A percentile compares a stretch with the other conserved stretches of the same genome.
These are phyloP conservation scores for Antitype chi DNA, from an alignment of 2,888 invertebrate genomes.

Conservation along the genomic window DNA sequence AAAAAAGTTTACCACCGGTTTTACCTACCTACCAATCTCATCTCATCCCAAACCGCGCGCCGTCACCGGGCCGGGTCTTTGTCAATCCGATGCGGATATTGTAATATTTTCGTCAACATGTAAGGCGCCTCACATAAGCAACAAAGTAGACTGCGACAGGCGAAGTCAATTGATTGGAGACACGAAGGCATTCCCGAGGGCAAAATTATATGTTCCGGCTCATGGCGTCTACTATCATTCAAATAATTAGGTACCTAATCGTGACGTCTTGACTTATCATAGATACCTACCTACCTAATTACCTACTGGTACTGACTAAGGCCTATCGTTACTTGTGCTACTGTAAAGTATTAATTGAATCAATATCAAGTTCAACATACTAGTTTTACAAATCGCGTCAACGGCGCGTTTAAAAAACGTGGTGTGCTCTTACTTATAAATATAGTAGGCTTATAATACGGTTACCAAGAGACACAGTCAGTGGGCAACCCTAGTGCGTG, in stretches of 20 bases:
- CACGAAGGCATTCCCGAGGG: not conserved
- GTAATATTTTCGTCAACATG: not conserved
- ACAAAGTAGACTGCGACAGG: not conserved
- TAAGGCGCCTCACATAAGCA: not conserved
- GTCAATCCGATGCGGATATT: not conserved
- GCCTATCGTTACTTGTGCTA: not conserved
- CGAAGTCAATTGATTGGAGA: not conserved
- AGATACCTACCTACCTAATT: not conserved
- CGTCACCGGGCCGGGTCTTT: not conserved
- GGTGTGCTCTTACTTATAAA: too few relatives aligned
- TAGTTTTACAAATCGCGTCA: too few relatives aligned
- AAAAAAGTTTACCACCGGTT: not conserved
- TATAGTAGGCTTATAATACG: too few relatives aligned
- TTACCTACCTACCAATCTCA: not conserved
- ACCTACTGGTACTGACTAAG: not conserved
- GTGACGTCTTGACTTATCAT: not conserved
- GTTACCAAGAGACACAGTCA: too few relatives aligned
- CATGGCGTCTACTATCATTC: not conserved
- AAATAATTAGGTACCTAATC: not conserved
- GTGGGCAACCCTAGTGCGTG: too few relatives aligned
- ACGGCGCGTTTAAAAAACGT: too few relatives aligned
- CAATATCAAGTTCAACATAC: too few relatives aligned
- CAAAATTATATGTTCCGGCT: not conserved
- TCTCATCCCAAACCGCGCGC: too few relatives aligned
- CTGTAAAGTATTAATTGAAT: not conserved